Base-by-base conservation (phyloP, 30 jellyfish, hydroid and myxozoan genomes). In the Aurelia coerulea region DNA sequence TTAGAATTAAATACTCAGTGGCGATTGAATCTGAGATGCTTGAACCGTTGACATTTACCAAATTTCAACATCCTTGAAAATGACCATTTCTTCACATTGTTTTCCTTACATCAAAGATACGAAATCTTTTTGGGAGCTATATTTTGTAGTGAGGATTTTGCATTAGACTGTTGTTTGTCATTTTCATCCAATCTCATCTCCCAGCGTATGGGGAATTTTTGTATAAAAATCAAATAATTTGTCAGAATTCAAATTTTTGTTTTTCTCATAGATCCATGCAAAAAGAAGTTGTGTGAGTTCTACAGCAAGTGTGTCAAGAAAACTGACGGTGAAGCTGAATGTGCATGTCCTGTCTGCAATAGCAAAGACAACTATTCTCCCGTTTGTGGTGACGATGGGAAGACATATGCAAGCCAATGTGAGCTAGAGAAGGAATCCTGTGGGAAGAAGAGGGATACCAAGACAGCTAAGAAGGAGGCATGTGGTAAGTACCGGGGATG, bases 181-280 rank as follows among this genome's bases (percentile, higher is more conserved):
- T 23, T 39, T 3, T 39, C 51, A 39, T 0, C 51, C 51, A 39
- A 3, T 2, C 1, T 6, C 0, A 39, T 39, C 51, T 1, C 51
- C 9, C 10, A 1, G 6, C 9, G 0, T 39, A 2, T 39, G 51
- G 0, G 49, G 0, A 23, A 23, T 1, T 39, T 39, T 2, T n/a
- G n/a, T n/a, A n/a, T n/a, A n/a, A n/a, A n/a, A n/a, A n/a, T n/a
- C n/a, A n/a, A 39, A 39, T 1, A 3, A 0, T 39, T 1, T 39
- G 8, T 39, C 51, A 39, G 51, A 39, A 39, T 9, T 23, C 29
- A 23, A 23, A 23, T 23, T 7, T 62, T 0, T n/a, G n/a, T 4
- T 62, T 62, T 0, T 62, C 23, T 41, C 74, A 32, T 80, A 92
- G 98, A 92, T 88, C 95, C 96, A 7, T 92, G 98, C 71, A 32